Base-by-base conservation (phyloP, 2,797 vertebrate genomes). In the Todus mexicanus region DNA sequence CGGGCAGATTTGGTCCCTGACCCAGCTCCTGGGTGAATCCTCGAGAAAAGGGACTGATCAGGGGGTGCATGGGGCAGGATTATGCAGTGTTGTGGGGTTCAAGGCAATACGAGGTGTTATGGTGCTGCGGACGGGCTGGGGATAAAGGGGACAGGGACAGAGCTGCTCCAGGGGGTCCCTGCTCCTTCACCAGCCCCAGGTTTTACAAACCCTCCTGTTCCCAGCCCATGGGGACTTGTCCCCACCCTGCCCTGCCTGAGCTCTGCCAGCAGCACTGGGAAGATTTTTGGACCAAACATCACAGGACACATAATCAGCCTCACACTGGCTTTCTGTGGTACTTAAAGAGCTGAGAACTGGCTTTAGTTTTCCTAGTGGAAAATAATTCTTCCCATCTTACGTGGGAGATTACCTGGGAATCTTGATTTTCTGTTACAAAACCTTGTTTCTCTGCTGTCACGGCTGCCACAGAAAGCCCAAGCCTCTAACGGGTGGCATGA, bases 391-490 rank as follows among this genome's bases (percentile, higher is more conserved):
- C 27, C 31, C 15, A 45, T 43, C n/a, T 42, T 64, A 22, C 42
- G 20, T 27, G 27, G 38, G 61, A 48, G 65, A 54, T 77, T 47
- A 69, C 5, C 2, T 4, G 9, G 10, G 17, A 72, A 74, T 56
- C 33, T n/a, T 29, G 12, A 47, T 72, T 61, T 73, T 66, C 37
- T 78, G 42, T 8, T 0, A 6, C 47, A 81, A 77, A 45, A 2
- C 0, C 1, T 0, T 6, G 1, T 75, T 75, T 86, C 21, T 27
- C 12, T 42, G 40, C 68, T 7, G 9, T 63, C 65, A n/a, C 3
- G 3, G n/a, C 56, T 56, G 37, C 59, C 2, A 7, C 17, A 29
- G 50, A 75, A 72, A 84, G 50, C 56, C 25, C 9, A 12, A 60
- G 15, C 35, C 29, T 73, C 71, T 3, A 12, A 57, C 78, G 38